Evolutionary conservation across 2,888 invertebrate genomes (phyloP), one percentile per base, ranked within the genome.

Genomic region (Acheta domesticus): DNA sequence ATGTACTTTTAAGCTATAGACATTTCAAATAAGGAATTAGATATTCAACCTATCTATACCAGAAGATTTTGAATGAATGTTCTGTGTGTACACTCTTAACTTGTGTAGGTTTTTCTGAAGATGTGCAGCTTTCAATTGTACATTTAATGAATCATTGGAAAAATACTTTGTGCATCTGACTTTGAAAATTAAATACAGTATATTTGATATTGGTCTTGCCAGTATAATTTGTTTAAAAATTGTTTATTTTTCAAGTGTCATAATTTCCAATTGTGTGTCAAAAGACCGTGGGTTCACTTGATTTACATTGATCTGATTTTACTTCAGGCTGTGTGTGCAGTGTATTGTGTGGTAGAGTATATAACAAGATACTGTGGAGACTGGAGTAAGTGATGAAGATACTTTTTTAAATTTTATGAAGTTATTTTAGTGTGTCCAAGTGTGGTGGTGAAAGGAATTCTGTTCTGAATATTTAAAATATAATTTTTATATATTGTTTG

Each of bases 191-290:
- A 62, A 14, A n/a, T 62, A 62, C 62, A 62, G 14, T 62, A 62
- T 62, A n/a, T 62, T 62, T 14, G 62, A 62, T 62, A 19, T 19
- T n/a, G n/a, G 14, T 62, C n/a, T 62, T 14, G 62, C 62, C 62
- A 62, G 62, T 62, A n/a, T 62, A 62, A 14, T 62, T 62, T 14
- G 62, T 62, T 14, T 62, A 19, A 62, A 19, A n/a, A 62, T 62
- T 62, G n/a, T 62, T 62, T 62, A n/a, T 62, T n/a, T 62, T n/a
- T 62, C n/a, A 62, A 62, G 62, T 62, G 62, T 62, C n/a, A 62
- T 62, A n/a, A 62, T 62, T 62, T 36, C 8, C 36, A 36, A 8
- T n/a, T 36, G 36, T 36, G 36, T 36, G 8, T 36, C 36, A 36
- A 36, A 36, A 36, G 36, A 36, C 36, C 62, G 4, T 62, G 62